These are phyloP conservation scores for Ceriagrion tenellum DNA, from an alignment of 2,888 invertebrate genomes.

Conservation along the genomic window DNA sequence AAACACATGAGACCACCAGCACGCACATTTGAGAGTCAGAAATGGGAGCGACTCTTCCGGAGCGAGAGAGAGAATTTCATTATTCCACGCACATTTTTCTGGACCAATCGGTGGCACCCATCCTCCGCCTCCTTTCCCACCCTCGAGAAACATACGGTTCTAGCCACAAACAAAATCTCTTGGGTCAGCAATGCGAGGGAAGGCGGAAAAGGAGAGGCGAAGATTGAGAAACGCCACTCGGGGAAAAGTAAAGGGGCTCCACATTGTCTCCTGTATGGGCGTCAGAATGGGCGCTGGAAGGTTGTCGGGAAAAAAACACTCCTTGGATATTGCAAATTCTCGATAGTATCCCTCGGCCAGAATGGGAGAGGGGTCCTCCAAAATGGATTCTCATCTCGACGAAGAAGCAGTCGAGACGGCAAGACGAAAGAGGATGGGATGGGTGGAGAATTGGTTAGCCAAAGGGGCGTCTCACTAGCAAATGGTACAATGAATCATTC, in stretches of 20 bases:
- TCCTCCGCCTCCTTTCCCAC: background rate
- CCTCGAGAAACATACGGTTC: background rate
- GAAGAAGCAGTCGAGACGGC: background rate
- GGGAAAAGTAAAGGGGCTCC: background rate
- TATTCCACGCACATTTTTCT: background rate
- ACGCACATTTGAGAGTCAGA: background rate
- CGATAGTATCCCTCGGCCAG: background rate
- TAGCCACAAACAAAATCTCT: background rate
- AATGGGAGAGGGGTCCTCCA: background rate
- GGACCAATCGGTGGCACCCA: background rate
- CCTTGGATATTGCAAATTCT: background rate
- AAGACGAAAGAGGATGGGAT: background rate
- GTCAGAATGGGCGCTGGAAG: background rate
- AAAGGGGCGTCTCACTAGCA: background rate
- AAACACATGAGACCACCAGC: background rate
- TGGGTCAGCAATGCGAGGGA: background rate
- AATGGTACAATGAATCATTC: background rate
- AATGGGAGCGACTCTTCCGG: background rate
- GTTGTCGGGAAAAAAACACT: background rate
- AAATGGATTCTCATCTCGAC: background rate
- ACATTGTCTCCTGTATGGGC: background rate
- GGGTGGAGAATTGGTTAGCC: background rate
- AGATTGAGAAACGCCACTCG: background rate
- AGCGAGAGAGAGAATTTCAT: slow-evolving; percentile 11
- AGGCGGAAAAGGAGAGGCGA: background rate